These are phyloP conservation scores for Pantherophis vulpinus DNA, from an alignment of 2,797 vertebrate genomes.

Conservation along the genomic window DNA sequence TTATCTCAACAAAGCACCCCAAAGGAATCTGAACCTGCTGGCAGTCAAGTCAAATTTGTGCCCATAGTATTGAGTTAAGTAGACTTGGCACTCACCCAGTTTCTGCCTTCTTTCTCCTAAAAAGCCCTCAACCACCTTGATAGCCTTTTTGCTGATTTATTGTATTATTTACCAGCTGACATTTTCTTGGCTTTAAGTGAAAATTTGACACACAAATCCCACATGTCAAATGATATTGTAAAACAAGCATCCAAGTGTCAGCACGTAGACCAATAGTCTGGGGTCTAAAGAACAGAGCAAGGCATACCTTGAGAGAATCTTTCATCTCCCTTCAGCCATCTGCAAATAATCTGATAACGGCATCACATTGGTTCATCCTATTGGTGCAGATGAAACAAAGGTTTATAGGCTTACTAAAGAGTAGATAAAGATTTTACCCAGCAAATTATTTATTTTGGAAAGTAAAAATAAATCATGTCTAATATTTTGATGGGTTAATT, in stretches of 20 bases:
- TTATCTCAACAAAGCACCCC: conserved; percentile 64
- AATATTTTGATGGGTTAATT: background rate
- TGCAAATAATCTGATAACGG: conserved; percentile 76
- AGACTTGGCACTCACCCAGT: conserved; percentile 67
- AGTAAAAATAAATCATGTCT: background rate
- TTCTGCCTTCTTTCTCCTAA: conserved; percentile 59
- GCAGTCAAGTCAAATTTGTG: conserved; percentile 69
- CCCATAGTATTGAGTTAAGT: conserved; percentile 66
- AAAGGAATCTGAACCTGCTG: conserved; percentile 63
- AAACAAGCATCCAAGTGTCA: conserved; percentile 85
- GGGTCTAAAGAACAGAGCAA: conserved; percentile 68
- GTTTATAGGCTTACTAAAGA: conserved; percentile 69
- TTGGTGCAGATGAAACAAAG: conserved; percentile 54
- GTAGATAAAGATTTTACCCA: conserved; percentile 67
- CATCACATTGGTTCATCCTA: conserved; percentile 65
- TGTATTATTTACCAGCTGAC: conserved; percentile 75
- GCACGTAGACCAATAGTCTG: conserved; percentile 71
- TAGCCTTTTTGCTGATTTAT: conserved; percentile 61
- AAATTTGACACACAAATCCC: conserved; percentile 80
- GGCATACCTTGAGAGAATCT: conserved; percentile 73
- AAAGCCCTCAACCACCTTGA: background rate
- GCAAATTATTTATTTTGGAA: conserved; percentile 52
- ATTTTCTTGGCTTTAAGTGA: conserved; percentile 78
- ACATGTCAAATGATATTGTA: conserved; percentile 83
- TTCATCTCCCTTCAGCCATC: conserved; percentile 79